Base-by-base conservation (phyloP, 2,797 vertebrate genomes). In the Brachymystax lenok region DNA sequence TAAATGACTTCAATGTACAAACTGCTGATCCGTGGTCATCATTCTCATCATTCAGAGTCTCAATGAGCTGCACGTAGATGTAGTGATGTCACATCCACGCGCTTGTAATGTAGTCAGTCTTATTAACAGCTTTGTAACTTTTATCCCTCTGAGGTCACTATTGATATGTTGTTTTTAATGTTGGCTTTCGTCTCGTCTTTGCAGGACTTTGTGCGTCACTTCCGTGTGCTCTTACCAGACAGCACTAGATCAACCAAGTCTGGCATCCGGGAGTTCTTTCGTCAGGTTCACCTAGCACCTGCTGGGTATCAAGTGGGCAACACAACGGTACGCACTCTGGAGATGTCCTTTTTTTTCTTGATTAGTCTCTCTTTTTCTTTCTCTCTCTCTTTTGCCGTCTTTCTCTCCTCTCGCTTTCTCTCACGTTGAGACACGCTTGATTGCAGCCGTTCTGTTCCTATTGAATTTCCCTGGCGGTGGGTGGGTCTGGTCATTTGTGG, bases 281-380 rank as follows among this genome's bases (percentile, higher is more conserved):
- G 59, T 81, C 95, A 92, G 90, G 94, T 94, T 86, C 93, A 96
- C 91, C 92, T 96, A 1, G 86, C 88, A 54, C 93, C 95, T 19
- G 94, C 96, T 64, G 96, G 94, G 63, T 98, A 96, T 79, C 98
- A 99, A 98, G 96, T 99, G 84, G 98, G 98, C 78, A 95, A 94
- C 92, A 96, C 96, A 0, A 99, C 95, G 98, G 98, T 99, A 93
- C 79, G 66, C 5, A 50, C 10, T 17, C 14, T n/a, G 7, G 16
- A 17, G 6, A 28, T 14, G 5, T 1, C 5, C n/a, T n/a, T 5
- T 3, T n/a, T 13, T 13, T 14, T 67, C 24, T 16, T 30, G 33
- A 27, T 30, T 66, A 30, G 1, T 28, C 2, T 30, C 13, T 68
- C 3, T 14, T 66, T 27, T 7, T 24, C 63, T 30, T 67, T 30